A percentile compares a stretch with the other conserved stretches of the same genome.
Evolutionary conservation across 2,888 invertebrate genomes (phyloP).

Genomic region (Junonia oenone): DNA sequence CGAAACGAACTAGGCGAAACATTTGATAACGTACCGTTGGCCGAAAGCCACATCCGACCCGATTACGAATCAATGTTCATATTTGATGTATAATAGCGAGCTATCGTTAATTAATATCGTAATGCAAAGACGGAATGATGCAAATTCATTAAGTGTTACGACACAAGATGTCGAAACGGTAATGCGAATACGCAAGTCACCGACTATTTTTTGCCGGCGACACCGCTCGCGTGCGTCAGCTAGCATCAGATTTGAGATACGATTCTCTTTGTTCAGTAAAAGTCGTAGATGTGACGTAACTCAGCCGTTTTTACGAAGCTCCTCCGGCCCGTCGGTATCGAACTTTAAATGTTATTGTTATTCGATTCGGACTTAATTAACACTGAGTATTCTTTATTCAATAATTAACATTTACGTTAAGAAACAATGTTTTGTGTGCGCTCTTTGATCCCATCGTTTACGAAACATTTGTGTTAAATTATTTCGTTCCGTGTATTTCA

Average conservation of each 20-base stretch:
- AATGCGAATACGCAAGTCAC: conserved; percentile 5
- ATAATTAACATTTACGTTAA: not conserved
- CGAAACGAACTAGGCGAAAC: not conserved
- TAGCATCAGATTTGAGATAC: not conserved
- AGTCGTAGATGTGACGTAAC: not conserved
- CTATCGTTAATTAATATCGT: conserved; percentile 5
- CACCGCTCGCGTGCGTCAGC: conserved; percentile 1
- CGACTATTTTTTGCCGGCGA: conserved; percentile 9
- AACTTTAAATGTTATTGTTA: not conserved
- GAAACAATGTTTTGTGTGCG: not conserved
- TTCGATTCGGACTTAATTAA: not conserved
- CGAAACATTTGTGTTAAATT: not conserved
- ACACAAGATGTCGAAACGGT: conserved; percentile 5
- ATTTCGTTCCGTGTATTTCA: no score
- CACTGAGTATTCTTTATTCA: not conserved
- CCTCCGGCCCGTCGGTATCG: not conserved
- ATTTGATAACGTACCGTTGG: not conserved
- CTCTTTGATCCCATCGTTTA: not conserved
- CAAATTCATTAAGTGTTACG: conserved; percentile 20
- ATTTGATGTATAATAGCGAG: not conserved
- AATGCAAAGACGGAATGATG: conserved; percentile 13
- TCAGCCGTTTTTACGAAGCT: not conserved
- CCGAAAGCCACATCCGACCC: not conserved
- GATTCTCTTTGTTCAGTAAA: not conserved
- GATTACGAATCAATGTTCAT: not conserved